phyloP scores from a whole-genome alignment of 1,140 invertebrate species.

The Gryllus bimaculatus region DNA sequence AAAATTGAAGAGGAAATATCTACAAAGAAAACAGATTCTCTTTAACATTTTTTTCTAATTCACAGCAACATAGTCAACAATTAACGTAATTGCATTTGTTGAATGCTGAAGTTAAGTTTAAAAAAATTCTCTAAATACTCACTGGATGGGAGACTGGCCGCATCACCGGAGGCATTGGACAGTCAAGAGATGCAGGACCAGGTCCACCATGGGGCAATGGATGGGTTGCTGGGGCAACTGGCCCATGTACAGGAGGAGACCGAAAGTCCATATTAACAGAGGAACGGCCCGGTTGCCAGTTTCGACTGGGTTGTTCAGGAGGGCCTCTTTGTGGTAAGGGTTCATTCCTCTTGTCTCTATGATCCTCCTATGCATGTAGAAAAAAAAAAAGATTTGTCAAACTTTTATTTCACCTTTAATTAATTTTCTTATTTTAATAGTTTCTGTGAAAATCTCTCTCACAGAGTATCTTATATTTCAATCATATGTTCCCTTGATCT shows the following conservation, averaged over 20 bases:
- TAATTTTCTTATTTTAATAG: too few relatives aligned
- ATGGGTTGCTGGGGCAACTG: neutral
- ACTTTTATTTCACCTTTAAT: too few relatives aligned
- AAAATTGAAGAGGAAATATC: too few relatives aligned
- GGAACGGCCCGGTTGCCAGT: constrained; percentile 12
- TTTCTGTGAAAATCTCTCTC: too few relatives aligned
- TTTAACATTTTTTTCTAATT: too few relatives aligned
- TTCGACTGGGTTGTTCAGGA: constrained; percentile 7
- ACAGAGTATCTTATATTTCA: too few relatives aligned
- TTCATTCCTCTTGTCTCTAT: constrained; percentile 9
- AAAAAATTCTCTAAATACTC: neutral
- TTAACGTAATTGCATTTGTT: too few relatives aligned
- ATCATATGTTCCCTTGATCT: too few relatives aligned
- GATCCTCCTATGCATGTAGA: neutral
- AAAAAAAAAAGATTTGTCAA: too few relatives aligned
- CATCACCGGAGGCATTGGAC: neutral
- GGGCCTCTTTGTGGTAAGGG: constrained; percentile 4
- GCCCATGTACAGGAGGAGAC: constrained; percentile 10
- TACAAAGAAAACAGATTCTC: too few relatives aligned
- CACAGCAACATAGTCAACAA: too few relatives aligned
- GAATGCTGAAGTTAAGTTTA: too few relatives aligned
- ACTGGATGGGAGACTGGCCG: neutral
- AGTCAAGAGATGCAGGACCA: constrained; percentile 7
- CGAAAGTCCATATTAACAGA: constrained; percentile 13
- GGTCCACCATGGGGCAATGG: constrained; percentile 6